phyloP scores from a whole-genome alignment of 2,888 invertebrate species.

The Pseudoips prasinana region DNA sequence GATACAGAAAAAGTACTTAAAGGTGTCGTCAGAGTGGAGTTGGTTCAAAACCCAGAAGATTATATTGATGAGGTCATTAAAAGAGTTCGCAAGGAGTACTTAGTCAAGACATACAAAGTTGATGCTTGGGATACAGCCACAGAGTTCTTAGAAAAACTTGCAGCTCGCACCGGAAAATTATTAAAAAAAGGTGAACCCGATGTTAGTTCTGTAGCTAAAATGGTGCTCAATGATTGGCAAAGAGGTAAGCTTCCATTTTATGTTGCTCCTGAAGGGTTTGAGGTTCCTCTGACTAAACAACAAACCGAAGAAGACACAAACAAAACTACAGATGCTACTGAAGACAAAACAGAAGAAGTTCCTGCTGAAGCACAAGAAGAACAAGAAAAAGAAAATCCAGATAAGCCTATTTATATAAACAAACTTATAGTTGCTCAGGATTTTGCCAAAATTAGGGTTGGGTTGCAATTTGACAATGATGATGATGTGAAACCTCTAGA shows the following conservation, averaged over 20 bases:
- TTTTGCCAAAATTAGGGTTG: constrained; percentile 90
- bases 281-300: constrained; percentile 83
- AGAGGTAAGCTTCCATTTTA: constrained; percentile 98
- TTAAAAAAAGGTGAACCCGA: constrained; percentile 99
- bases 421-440: constrained; percentile 87
- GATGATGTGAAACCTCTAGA: constrained; percentile 84
- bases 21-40: constrained; percentile 98
- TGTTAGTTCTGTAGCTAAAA: constrained; percentile 91
- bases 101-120: constrained; percentile 94
- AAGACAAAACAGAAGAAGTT: constrained; percentile 43
- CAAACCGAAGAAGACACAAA: constrained; percentile 40
- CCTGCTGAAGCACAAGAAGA: constrained; percentile 48
- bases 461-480: constrained; percentile 84
- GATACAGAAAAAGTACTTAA: constrained; percentile 97
- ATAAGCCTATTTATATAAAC: constrained; percentile 61
- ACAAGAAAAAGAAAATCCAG: constrained; percentile 38
- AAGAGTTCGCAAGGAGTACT: constrained; percentile 93
- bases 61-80: constrained; percentile 94
- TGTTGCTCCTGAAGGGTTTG: constrained; percentile 92
- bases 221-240: constrained; percentile 99
- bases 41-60: constrained; percentile 96
- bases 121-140: constrained; percentile 89
- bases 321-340: constrained; percentile 26
- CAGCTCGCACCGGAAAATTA: constrained; percentile 92
- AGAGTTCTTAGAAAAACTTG: constrained; percentile 96